phyloP scores from a whole-genome alignment of 2,888 invertebrate species.

The Macrostomum cliftonense region DNA sequence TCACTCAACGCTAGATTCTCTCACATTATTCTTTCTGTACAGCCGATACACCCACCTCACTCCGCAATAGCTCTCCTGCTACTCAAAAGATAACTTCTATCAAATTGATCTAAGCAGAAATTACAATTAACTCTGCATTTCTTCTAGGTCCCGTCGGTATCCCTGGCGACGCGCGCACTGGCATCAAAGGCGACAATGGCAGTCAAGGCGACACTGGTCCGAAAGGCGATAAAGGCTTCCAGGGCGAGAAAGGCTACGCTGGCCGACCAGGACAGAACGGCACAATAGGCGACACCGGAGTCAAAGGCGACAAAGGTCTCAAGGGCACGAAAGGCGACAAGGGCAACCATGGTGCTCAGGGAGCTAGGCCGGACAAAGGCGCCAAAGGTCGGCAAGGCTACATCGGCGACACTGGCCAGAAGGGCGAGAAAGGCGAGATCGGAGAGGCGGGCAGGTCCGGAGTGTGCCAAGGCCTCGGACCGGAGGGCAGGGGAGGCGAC shows the following conservation, averaged over 20 bases:
- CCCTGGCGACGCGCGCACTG: too few relatives aligned
- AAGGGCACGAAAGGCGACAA: neutral
- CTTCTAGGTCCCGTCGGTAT: neutral
- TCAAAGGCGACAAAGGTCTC: neutral
- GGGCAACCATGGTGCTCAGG: neutral
- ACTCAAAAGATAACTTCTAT: too few relatives aligned
- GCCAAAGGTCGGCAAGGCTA: neutral
- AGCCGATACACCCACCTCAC: too few relatives aligned
- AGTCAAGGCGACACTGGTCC: constrained; percentile 7
- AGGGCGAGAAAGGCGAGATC: constrained; percentile 3
- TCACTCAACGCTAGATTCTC: too few relatives aligned
- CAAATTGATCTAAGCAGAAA: too few relatives aligned
- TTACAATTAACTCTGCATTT: neutral
- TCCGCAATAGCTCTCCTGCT: too few relatives aligned
- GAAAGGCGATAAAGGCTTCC: constrained; percentile 7
- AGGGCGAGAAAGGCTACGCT: constrained; percentile 4
- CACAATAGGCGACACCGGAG: constrained; percentile 4
- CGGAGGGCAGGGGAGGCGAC: constrained; percentile 10
- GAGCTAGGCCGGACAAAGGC: neutral
- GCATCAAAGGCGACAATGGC: too few relatives aligned
- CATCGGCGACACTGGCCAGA: neutral
- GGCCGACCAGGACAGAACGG: constrained; percentile 10
- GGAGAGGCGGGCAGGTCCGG: neutral
- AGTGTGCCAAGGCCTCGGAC: constrained; percentile 3
- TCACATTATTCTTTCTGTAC: too few relatives aligned